A percentile compares a stretch with the other conserved stretches of the same genome.
Conservation (phyloP, 2,797 vertebrate genomes). For the Austrolebias charrua region DNA sequence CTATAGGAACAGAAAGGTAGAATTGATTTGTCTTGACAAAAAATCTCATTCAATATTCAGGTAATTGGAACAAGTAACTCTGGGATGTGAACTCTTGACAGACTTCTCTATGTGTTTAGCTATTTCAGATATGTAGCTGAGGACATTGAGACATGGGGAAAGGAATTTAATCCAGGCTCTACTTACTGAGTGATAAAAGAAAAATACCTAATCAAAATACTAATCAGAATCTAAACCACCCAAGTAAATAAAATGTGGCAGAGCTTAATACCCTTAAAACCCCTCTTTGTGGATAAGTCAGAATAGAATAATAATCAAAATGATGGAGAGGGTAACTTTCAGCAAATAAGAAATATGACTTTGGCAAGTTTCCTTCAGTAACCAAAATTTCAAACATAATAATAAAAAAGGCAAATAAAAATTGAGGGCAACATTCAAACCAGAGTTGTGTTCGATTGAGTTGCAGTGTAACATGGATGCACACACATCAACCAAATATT, state of each 20-base stretch:
- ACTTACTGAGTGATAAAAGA: constrained; percentile 12
- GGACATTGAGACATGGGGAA: not conserved
- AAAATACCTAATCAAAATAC: constrained; percentile 13
- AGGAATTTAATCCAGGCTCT: constrained; percentile 4
- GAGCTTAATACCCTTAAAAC: not conserved
- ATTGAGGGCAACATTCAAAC: not conserved
- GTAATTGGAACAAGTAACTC: constrained; percentile 22
- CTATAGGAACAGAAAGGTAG: constrained; percentile 15
- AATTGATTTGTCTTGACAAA: constrained; percentile 35
- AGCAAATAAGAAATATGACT: not conserved
- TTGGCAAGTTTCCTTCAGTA: not conserved
- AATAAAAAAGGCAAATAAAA: not conserved
- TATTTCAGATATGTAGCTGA: constrained; percentile 20
- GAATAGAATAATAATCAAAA: not conserved
- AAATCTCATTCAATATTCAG: constrained; percentile 30
- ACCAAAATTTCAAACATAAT: not conserved
- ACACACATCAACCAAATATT: constrained; percentile 8
- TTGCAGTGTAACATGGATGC: not conserved
- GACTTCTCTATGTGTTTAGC: constrained; percentile 15
- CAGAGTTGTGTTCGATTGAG: not conserved
- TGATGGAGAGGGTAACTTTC: not conserved
- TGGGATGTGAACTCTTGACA: constrained; percentile 23
- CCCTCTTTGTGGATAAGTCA: not conserved
- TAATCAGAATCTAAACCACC: constrained; percentile 20
- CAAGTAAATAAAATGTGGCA: not conserved